Conservation (phyloP, 2,113 vertebrate genomes). For the Grammomys dolichurus region DNA sequence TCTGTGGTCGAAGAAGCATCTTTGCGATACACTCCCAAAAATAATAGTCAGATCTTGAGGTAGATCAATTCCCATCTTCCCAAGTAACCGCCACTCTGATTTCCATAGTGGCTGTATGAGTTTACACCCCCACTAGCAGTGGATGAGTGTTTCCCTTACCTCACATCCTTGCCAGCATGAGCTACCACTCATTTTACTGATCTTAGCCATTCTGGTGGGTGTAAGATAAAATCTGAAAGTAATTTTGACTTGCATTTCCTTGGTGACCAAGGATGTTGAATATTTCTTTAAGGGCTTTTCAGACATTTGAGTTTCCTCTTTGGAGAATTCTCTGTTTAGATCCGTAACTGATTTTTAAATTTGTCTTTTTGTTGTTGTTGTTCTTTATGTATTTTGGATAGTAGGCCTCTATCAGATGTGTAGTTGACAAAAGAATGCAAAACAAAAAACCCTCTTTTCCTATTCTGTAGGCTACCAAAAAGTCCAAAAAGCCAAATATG, state of each 20-base stretch:
- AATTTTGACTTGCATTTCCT: background rate
- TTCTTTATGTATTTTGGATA: background rate
- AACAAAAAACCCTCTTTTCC: background rate
- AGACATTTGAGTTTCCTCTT: background rate
- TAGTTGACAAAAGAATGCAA: background rate
- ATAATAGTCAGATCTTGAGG: background rate
- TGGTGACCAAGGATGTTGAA: background rate
- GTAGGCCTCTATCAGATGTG: background rate
- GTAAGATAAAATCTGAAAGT: background rate
- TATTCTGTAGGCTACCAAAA: background rate
- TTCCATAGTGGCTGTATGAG: background rate
- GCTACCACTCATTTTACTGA: background rate
- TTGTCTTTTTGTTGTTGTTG: background rate
- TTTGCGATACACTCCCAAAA: background rate
- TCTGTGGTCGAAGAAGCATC: background rate
- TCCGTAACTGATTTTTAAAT: background rate
- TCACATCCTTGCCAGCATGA: too few species aligned
- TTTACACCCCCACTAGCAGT: background rate
- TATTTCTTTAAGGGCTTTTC: background rate
- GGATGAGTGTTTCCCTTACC: background rate
- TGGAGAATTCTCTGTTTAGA: background rate
- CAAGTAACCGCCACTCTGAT: background rate
- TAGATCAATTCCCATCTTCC: background rate
- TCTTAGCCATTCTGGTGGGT: background rate
- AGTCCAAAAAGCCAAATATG: background rate